Evolutionary conservation across 2,113 vertebrate species (phyloP), one percentile per base, ranked within the genome.

Genomic region (Cichladusa arquata): DNA sequence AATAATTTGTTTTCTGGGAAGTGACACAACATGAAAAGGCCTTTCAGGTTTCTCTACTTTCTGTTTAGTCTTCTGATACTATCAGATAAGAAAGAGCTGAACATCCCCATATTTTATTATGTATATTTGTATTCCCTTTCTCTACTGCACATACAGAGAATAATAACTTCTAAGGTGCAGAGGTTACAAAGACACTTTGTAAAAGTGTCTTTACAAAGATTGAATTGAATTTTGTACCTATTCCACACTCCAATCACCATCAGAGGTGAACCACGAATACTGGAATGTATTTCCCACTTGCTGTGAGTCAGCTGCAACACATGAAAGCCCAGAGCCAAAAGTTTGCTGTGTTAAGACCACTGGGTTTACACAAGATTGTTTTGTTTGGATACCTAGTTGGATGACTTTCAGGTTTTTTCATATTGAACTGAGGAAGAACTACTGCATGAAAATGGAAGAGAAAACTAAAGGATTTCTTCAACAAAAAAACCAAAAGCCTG

Each of bases 341-440:
- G 69, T 88, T 65, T 81, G 89, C 81, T 94, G 56, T 91, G 58
- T 86, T 93, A 95, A 93, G 76, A 94, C 90, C 95, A 96, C 82
- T 88, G 92, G 90, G 90, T 96, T 96, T 96, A 96, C 88, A 94
- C 53, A 17, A 86, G 73, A 81, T 88, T 95, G 79, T 95, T 95
- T 95, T 91, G 62, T 95, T 95, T 95, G 93, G 95, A 94, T 91
- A 87, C 31, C 67, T 86, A 86, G 38, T 56, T 81, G 87, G 29
- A 92, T 28, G 16, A n/a, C 19, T 93, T 91, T 20, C 18, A 29
- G 19, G 38, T 73, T 79, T 80, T 91, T 87, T 77, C n/a, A 85
- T 89, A 93, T 74, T 84, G 61, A 91, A 93, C 40, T 22, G 71
- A 22, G 13, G 48, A 94, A 80, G 53, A 87, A 80, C 50, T 87